Conservation (phyloP, 64 coral and sea anemone genomes). For the Stichodactyla mertensii region DNA sequence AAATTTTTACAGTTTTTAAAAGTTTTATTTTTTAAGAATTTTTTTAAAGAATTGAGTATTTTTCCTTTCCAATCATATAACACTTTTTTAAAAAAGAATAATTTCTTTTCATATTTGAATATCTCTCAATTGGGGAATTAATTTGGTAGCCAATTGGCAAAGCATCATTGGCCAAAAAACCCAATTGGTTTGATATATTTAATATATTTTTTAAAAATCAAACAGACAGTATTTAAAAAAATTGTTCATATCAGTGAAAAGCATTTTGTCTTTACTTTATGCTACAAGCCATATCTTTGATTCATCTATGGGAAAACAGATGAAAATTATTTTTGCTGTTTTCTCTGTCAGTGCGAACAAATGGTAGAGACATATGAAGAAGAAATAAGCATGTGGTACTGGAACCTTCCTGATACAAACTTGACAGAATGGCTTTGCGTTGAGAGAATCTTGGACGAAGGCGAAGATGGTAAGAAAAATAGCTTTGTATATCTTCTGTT, state of each 20-base stretch:
- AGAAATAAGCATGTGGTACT: slow-evolving; percentile 83
- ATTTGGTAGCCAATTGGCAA: background rate
- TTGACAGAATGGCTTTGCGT: slow-evolving; percentile 86
- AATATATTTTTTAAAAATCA: background rate
- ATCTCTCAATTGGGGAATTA: background rate
- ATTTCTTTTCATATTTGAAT: background rate
- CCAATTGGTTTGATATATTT: background rate
- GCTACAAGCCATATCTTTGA: background rate
- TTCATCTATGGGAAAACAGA: background rate
- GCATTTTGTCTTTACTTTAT: too few species aligned
- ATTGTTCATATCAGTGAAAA: too few species aligned
- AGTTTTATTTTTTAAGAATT: too few species aligned
- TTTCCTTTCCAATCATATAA: background rate
- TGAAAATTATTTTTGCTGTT: background rate
- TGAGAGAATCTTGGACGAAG: slow-evolving; percentile 58
- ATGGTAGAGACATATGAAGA: slow-evolving; percentile 95
- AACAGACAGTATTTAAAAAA: too few species aligned
- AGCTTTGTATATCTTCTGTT: background rate
- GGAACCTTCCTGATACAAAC: slow-evolving; percentile 69
- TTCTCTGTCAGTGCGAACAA: slow-evolving; percentile 61
- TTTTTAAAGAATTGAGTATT: too few species aligned
- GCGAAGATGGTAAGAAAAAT: slow-evolving; percentile 45
- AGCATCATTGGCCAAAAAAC: background rate
- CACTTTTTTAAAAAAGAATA: background rate
- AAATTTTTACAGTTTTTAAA: too few species aligned